Conservation (phyloP, 2,888 invertebrate genomes). For the Cephus nigrinus region DNA sequence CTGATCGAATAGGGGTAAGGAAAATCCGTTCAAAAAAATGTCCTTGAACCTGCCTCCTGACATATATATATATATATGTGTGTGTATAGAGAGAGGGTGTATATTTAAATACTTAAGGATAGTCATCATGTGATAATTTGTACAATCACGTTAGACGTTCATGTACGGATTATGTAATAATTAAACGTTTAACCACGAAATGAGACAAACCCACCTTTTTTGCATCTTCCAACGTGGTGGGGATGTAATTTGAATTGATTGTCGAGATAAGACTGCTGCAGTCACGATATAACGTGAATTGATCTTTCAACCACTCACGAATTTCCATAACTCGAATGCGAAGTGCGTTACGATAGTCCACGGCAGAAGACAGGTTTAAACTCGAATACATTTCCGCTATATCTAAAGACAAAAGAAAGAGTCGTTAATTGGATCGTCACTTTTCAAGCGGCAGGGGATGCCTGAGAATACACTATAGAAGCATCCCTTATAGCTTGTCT, state of each 20-base stretch:
- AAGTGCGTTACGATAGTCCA: conserved; percentile 13
- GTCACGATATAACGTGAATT: conserved; percentile 48
- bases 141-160: background rate
- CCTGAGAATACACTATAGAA: background rate
- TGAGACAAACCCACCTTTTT: conserved; percentile 33
- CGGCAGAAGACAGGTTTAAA: background rate
- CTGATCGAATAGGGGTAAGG: too few species aligned
- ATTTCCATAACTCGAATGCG: conserved; percentile 41
- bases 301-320: conserved; percentile 51
- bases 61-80: too few species aligned
- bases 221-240: conserved; percentile 34
- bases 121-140: background rate
- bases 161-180: background rate
- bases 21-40: too few species aligned
- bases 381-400: background rate
- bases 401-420: background rate
- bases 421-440: background rate
- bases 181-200: background rate
- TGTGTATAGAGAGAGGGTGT: background rate
- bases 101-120: background rate
- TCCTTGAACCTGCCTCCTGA: too few species aligned
- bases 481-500: background rate
- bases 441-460: background rate
- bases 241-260: conserved; percentile 46
- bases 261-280: conserved; percentile 43